A percentile compares a stretch with the other conserved stretches of the same genome.
These are phyloP conservation scores for Formica selysi DNA, from an alignment of 1,140 invertebrate genomes.

Conservation along the genomic window DNA sequence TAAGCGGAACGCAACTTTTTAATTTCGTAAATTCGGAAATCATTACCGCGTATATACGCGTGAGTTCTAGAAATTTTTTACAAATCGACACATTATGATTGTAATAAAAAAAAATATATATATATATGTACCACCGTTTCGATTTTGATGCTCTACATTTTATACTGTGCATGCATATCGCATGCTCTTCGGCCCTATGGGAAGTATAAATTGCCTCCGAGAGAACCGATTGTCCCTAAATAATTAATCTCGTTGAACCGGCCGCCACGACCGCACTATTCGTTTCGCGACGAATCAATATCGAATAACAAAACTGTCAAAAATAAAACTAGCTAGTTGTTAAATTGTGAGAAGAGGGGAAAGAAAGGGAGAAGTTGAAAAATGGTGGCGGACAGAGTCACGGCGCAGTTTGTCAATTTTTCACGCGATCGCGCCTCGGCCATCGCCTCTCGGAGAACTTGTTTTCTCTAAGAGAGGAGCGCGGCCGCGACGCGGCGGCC, in stretches of 20 bases:
- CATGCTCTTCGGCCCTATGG: slow-evolving; percentile 31
- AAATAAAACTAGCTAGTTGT: slow-evolving; percentile 57
- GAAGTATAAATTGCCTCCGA: slow-evolving; percentile 47
- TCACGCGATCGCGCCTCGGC: slow-evolving; percentile 33
- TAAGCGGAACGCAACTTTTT: neutral
- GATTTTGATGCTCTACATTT: slow-evolving; percentile 8
- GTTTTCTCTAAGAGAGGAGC: slow-evolving; percentile 26
- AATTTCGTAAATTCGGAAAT: slow-evolving; percentile 18
- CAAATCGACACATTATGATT: neutral
- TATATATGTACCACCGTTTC: neutral
- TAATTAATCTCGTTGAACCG: slow-evolving; percentile 50
- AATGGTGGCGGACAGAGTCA: neutral
- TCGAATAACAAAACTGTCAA: slow-evolving; percentile 56
- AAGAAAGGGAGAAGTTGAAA: no score
- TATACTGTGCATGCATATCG: slow-evolving; percentile 32
- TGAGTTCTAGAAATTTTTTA: slow-evolving; percentile 29
- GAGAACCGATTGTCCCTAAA: slow-evolving; percentile 52
- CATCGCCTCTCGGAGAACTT: slow-evolving; percentile 40
- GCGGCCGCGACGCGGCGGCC: no score
- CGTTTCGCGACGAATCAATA: slow-evolving; percentile 35
- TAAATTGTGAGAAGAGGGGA: neutral
- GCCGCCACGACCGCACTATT: slow-evolving; percentile 36
- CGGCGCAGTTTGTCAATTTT: slow-evolving; percentile 54
- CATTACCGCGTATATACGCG: no score
- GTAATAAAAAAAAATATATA: neutral